Base-by-base conservation (phyloP, 2,113 vertebrate species). In the Lonchura striata region DNA sequence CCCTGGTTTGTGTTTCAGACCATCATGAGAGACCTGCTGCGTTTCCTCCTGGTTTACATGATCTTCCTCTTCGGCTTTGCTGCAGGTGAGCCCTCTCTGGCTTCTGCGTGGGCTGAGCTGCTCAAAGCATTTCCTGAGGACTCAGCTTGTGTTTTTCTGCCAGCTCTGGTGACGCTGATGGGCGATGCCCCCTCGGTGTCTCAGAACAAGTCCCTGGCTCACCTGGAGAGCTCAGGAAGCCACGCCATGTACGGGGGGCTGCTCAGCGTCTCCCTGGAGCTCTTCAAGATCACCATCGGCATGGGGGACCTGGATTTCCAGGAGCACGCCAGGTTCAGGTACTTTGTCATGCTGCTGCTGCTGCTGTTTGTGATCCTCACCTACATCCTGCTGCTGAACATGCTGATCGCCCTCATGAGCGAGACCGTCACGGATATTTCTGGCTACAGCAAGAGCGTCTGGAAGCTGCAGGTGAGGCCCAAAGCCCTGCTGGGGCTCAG, bases 271-370 rank as follows among this genome's bases (percentile, higher is more conserved):
- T 98, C 97, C 15, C 61, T 99, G 97, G 97, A 99, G 97, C 98
- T 99, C 91, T 99, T 99, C 97, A 99, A 99, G 96, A 99, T 99
- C 97, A 99, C 99, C 88, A 99, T 99, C 1, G 99, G 99, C 77
- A 99, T 99, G 99, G 99, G 99, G 0, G 99, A 99, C 97, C 98
- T 99, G 98, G 98, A 99, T 63, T 99, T 99, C 97, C 98, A 98
- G 5, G 98, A 99, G 44, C 71, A 98, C 6, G 97, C 98, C 97
- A 93, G 97, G 75, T 98, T 99, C 97, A 98, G 97, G 6, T 98
- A 98, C 53, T 96, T 99, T 5, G 99, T 99, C 88, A 98, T 99
- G 74, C 46, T 99, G 37, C 97, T 99, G 77, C 98, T 99, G 80
- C 98, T 99, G 82, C 90, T 97, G 46, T 99, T 99, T 20, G 99